A percentile compares a stretch with the other conserved stretches of the same genome.
phyloP scores from a whole-genome alignment of 2,888 invertebrate species.

The Trypoxylon attenuatum region DNA sequence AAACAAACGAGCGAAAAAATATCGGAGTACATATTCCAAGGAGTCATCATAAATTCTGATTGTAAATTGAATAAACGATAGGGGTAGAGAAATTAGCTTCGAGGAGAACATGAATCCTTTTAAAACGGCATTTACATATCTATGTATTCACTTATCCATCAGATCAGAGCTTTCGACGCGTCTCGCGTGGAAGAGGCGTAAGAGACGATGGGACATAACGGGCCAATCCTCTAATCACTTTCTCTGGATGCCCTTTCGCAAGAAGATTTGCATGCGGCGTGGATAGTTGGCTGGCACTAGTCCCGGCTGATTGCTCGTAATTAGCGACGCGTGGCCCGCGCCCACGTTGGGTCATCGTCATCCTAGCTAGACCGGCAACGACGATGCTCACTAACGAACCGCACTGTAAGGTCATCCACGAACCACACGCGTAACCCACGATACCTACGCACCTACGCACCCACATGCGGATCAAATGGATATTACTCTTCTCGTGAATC shows the following conservation, averaged over 20 bases:
- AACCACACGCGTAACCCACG: constrained; percentile 41
- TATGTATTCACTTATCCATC: not conserved
- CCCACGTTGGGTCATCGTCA: constrained; percentile 66
- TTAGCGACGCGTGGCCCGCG: constrained; percentile 71
- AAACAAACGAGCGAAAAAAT: too few species aligned
- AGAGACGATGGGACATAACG: constrained; percentile 45
- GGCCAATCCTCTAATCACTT: constrained; percentile 65
- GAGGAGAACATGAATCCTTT: too few species aligned
- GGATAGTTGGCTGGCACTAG: constrained; percentile 53
- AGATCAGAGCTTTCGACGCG: not conserved
- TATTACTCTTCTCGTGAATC: not conserved
- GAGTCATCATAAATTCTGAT: too few species aligned
- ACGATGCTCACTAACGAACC: constrained; percentile 51
- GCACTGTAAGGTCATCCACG: constrained; percentile 42
- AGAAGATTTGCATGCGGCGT: constrained; percentile 66
- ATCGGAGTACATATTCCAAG: too few species aligned
- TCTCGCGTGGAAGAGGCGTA: not conserved
- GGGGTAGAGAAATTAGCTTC: too few species aligned
- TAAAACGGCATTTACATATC: not conserved
- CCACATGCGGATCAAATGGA: constrained; percentile 14
- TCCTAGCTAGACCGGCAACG: constrained; percentile 32
- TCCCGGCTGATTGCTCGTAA: constrained; percentile 69
- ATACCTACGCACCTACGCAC: constrained; percentile 43
- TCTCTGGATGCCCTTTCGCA: constrained; percentile 62
- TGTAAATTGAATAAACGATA: too few species aligned